Evolutionary conservation across 2,113 vertebrate species (phyloP), one percentile per base, ranked within the genome.

Genomic region (Columbina picui): DNA sequence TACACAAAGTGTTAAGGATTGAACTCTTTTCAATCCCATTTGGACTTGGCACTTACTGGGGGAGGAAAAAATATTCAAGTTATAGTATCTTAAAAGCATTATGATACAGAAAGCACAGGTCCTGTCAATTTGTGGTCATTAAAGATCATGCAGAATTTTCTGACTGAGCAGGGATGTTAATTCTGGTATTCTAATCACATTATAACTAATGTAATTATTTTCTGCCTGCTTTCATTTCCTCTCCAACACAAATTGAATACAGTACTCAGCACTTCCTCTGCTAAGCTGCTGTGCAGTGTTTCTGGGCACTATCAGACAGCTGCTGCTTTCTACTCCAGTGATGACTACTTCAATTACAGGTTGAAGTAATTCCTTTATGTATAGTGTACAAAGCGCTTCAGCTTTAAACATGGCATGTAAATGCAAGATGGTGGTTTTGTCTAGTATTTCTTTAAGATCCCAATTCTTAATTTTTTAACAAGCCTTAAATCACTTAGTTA

Each of bases 221-320:
- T 79, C 70, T 95, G 89, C 78, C 67, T 93, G 19, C 84, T 89
- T 73, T 75, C 77, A 87, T 96, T 95, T 96, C 95, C 94, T 90
- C 36, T 85, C 25, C 63, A 77, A 80, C 65, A 25, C 65, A 86
- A 96, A 96, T 43, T 83, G 79, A 88, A 77, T 27, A 83, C 14
- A 86, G 82, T 70, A 69, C 56, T 87, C 74, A 77, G 83, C 39
- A 47, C 52, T 95, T 94, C 94, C 79, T 93, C 50, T 67, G 75
- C 56, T 85, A 79, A 76, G 87, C 30, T 89, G 49, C 78, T 83
- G 70, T 63, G 59, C 61, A 63, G 53, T 83, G 63, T 61, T 86
- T 82, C 30, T 81, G 0, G 53, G 63, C 64, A 10, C 73, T 82
- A 14, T 82, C 63, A 84, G 52, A 39, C 23, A 64, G 34, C 32